Evolutionary conservation across 2,797 vertebrate genomes (phyloP), one percentile per base, ranked within the genome.

Genomic region (Tolypeutes matacus): DNA sequence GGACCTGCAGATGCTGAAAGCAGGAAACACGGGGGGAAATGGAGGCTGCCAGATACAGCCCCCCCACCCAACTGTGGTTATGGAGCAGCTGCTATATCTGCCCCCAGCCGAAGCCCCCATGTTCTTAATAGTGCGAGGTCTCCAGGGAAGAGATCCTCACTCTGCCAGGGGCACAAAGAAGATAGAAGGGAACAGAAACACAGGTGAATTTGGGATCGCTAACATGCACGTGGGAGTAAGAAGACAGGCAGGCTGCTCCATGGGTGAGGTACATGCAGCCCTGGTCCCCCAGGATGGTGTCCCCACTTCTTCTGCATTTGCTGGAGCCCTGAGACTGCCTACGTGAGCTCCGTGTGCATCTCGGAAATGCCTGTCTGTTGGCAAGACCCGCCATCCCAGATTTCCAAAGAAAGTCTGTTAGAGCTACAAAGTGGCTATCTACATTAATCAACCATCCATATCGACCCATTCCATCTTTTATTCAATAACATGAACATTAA

Each of bases 1-100:
- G 60, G 80, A 53, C n/a, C 18, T 51, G 46, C 0, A 18, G 42
- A 8, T 2, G 17, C 20, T 2, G 0, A 2, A 13, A 0, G 2
- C 7, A 7, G n/a, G 42, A 60, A 46, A 49, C 65, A 14, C 4
- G 76, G 10, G 0, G 13, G 4, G 42, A 2, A 1, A n/a, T 49
- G 27, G 29, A 46, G 36, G 46, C 18, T 39, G 21, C 46, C 12
- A 67, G 5, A 39, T 1, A 82, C 14, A 17, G 53, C 9, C 0
- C 42, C 49, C 15, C 9, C 0, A n/a, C 49, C 15, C 3, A 7
- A 23, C 49, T 21, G 21, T 20, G 42, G 3, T 15, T 7, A 53
- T 7, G 3, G 34, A 14, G 11, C 36, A 10, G 15, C 29, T 14
- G 3, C 5, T 12, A 27, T 23, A 14, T 31, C 42, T 42, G 9